These are phyloP conservation scores for Danaus chrysippus DNA, from an alignment of 2,888 invertebrate genomes.

Conservation along the genomic window DNA sequence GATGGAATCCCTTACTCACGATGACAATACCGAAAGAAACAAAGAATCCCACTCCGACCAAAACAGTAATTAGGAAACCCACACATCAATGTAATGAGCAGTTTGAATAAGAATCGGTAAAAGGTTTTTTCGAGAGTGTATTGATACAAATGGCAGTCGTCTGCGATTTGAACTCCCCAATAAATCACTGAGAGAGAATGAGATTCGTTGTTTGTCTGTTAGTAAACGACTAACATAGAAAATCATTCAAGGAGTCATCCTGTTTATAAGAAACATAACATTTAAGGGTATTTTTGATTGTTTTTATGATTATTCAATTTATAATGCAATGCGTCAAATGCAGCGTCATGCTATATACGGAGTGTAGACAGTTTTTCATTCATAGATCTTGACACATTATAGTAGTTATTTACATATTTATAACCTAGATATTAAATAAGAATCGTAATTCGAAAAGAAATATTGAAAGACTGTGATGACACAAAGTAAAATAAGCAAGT, in stretches of 20 bases:
- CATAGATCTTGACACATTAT: no score
- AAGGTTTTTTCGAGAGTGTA: slow-evolving; percentile 63
- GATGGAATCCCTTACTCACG: background rate
- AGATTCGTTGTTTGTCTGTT: slow-evolving; percentile 46
- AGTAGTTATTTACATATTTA: no score
- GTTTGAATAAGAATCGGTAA: slow-evolving; percentile 43
- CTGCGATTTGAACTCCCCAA: slow-evolving; percentile 52
- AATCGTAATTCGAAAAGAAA: no score
- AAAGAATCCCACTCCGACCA: slow-evolving; percentile 21
- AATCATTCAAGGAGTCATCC: slow-evolving; percentile 34
- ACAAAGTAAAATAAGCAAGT: no score
- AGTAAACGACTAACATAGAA: slow-evolving; percentile 46
- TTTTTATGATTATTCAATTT: background rate
- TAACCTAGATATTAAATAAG: no score
- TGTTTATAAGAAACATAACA: no score
- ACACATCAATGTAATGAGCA: slow-evolving; percentile 23
- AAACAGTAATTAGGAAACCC: slow-evolving; percentile 29
- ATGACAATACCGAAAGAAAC: slow-evolving; percentile 8
- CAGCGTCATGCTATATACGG: no score
- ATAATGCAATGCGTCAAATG: no score
- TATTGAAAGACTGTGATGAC: no score
- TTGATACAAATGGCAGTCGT: slow-evolving; percentile 70
- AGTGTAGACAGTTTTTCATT: no score
- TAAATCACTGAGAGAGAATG: slow-evolving; percentile 60
- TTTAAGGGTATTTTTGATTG: background rate